Evolutionary conservation across 2,113 vertebrate species (phyloP).

Genomic region (Acrocephalus arundinaceus): DNA sequence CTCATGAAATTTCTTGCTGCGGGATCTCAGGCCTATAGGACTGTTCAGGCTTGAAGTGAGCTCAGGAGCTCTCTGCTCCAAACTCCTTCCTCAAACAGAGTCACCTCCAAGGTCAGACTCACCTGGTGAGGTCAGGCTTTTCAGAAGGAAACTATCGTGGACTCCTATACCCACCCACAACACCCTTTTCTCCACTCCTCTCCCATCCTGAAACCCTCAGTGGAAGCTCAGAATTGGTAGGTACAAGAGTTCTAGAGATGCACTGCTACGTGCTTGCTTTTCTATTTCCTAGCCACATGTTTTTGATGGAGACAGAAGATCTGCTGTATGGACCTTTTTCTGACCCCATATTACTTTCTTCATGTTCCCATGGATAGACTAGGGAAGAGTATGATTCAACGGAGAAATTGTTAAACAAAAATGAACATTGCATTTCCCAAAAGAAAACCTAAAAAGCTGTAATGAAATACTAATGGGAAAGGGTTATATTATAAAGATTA

Average conservation of each 20-base stretch:
- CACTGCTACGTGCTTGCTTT: neutral
- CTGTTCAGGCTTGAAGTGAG: neutral
- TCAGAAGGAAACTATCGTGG: neutral
- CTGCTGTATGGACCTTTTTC: neutral
- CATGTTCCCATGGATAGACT: neutral
- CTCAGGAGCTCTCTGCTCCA: neutral
- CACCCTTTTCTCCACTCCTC: rapidly evolving
- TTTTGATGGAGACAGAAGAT: neutral
- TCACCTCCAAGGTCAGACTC: neutral
- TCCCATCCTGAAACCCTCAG: neutral
- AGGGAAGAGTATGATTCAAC: neutral
- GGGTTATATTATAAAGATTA: neutral
- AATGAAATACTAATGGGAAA: neutral
- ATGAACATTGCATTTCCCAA: neutral
- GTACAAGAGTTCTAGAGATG: neutral
- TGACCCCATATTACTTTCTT: neutral
- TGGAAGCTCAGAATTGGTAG: neutral
- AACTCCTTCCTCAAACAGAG: neutral
- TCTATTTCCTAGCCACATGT: neutral
- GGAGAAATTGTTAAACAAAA: neutral
- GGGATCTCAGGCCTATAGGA: neutral
- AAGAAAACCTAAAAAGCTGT: neutral
- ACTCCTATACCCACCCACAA: neutral
- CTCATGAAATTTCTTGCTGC: neutral
- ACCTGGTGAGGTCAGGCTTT: neutral